phyloP scores from a whole-genome alignment of 1,140 invertebrate genomes.

The Drosophila mojavensis region DNA sequence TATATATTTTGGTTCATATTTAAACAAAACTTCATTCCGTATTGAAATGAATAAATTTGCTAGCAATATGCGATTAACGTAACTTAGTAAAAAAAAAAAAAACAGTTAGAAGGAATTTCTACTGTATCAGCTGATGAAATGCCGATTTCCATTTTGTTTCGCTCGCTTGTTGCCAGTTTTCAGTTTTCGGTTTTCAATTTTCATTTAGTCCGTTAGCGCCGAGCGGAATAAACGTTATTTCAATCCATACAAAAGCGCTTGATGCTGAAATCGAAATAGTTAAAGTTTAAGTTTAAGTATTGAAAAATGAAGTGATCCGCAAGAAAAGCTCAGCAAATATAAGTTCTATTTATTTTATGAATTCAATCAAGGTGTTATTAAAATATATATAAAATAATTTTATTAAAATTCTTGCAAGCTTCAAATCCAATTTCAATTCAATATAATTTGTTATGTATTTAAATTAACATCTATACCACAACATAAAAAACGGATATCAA shows the following conservation, averaged over 20 bases:
- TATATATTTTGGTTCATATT: too few species aligned
- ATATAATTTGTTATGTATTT: too few species aligned
- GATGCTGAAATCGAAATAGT: background rate
- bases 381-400: background rate
- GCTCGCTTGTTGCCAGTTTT: background rate
- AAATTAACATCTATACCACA: too few species aligned
- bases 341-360: background rate
- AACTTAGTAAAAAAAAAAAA: too few species aligned
- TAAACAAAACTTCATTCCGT: too few species aligned
- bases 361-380: background rate
- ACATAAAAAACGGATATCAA: too few species aligned
- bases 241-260: background rate
- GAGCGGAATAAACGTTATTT: slow-evolving; percentile 28
- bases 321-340: too few species aligned
- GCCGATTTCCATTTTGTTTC: background rate
- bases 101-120: background rate
- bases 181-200: slow-evolving; percentile 26
- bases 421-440: too few species aligned
- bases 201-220: slow-evolving; percentile 46
- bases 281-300: background rate
- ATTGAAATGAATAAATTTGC: too few species aligned
- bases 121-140: slow-evolving; percentile 30
- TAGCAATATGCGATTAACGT: too few species aligned
- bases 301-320: too few species aligned
- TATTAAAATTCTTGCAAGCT: background rate